Percentiles rank a stretch among this genome's conserved stretches.
Evolutionary conservation across 2,888 invertebrate genomes (phyloP).

Genomic region (Microdon myrmicae): DNA sequence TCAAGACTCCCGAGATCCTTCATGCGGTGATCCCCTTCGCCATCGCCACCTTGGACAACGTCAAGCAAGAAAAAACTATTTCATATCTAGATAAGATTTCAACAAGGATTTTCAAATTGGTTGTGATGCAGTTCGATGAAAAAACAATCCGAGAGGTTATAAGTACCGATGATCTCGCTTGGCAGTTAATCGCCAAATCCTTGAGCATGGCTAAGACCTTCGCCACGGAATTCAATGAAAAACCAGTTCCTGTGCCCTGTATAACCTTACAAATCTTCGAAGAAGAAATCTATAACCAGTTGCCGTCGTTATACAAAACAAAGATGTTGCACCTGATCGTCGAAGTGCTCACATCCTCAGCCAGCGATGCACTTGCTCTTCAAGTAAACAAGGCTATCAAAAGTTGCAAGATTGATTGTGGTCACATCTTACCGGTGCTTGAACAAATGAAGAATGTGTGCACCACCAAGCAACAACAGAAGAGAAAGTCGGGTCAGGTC

Average conservation of each 20-base stretch:
- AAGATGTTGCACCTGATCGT: conserved; percentile 69
- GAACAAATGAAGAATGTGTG: conserved; percentile 68
- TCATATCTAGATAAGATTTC: conserved; percentile 68
- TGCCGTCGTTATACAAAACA: conserved; percentile 68
- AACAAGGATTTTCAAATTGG: conserved; percentile 69
- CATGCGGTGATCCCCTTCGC: conserved; percentile 56
- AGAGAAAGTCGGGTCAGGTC: background rate
- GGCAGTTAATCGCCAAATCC: conserved; percentile 71
- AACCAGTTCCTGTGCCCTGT: conserved; percentile 60
- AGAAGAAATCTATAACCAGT: conserved; percentile 62
- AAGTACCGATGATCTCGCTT: conserved; percentile 68
- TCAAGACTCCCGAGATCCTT: conserved; percentile 56
- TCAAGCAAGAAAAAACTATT: conserved; percentile 13
- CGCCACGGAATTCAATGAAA: conserved; percentile 52
- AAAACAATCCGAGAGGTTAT: conserved; percentile 64
- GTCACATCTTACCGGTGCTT: conserved; percentile 72
- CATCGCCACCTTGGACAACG: conserved; percentile 46
- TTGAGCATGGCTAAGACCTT: conserved; percentile 69
- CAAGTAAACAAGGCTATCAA: conserved; percentile 74
- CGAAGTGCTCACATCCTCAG: conserved; percentile 70
- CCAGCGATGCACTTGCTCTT: conserved; percentile 72
- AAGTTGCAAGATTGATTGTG: conserved; percentile 73
- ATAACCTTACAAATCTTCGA: conserved; percentile 59
- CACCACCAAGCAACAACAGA: background rate
- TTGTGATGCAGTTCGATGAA: conserved; percentile 71